Conservation (phyloP, 2,797 vertebrate genomes). For the Buphagus erythrorhynchus region DNA sequence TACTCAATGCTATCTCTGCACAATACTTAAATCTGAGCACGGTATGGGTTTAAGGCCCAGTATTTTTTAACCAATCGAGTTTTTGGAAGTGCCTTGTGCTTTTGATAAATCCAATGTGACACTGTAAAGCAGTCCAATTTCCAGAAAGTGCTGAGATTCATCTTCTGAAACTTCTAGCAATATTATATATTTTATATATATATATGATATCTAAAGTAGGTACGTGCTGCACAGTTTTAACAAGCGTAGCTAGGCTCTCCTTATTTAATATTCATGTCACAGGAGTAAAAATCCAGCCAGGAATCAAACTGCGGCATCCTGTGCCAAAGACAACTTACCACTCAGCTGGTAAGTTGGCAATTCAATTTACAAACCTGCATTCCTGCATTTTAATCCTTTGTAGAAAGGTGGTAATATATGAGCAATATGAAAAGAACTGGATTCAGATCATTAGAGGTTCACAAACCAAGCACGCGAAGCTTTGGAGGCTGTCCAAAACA, state of each 20-base stretch:
- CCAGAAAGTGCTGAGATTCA: slow-evolving; percentile 26
- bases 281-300: slow-evolving; percentile 67
- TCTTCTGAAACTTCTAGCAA: slow-evolving; percentile 14
- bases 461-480: slow-evolving; percentile 73
- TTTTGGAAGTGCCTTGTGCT: not conserved
- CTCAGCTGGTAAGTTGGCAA: slow-evolving; percentile 78
- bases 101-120: slow-evolving; percentile 16
- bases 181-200: not conserved
- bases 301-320: slow-evolving; percentile 72
- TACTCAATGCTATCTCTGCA: not conserved
- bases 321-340: slow-evolving; percentile 79
- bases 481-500: slow-evolving; percentile 75
- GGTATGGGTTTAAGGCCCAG: not conserved
- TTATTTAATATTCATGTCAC: slow-evolving; percentile 73
- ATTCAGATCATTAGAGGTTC: slow-evolving; percentile 78
- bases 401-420: slow-evolving; percentile 71
- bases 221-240: slow-evolving; percentile 4
- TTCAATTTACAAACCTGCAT: slow-evolving; percentile 77
- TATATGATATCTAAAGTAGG: not conserved
- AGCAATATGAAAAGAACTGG: slow-evolving; percentile 73
- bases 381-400: slow-evolving; percentile 77
- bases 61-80: not conserved
- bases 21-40: not conserved
- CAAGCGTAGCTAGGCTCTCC: not conserved
- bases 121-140: slow-evolving; percentile 10